These are phyloP conservation scores for Schizothorax lantsangensis DNA, from an alignment of 2,797 vertebrate species.

Conservation along the genomic window DNA sequence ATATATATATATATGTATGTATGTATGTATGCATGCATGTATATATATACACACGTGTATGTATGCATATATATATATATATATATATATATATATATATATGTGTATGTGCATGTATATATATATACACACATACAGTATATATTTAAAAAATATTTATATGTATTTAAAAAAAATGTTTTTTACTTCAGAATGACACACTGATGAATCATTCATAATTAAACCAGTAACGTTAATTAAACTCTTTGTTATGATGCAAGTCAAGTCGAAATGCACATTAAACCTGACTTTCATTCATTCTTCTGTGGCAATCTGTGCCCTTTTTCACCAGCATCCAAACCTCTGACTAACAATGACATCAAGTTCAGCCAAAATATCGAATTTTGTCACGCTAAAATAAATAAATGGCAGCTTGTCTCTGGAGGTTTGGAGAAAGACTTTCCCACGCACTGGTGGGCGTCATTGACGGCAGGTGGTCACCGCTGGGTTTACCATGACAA, in stretches of 20 bases:
- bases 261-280: background rate
- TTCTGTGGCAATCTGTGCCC: background rate
- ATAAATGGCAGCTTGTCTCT: slow-evolving; percentile 14
- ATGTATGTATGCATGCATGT: too few relatives aligned
- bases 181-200: background rate
- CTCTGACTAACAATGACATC: slow-evolving; percentile 21
- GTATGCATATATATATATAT: too few relatives aligned
- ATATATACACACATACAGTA: too few relatives aligned
- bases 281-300: background rate
- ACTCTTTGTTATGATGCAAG: background rate
- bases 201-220: background rate
- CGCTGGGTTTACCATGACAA: slow-evolving; percentile 71
- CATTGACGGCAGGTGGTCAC: slow-evolving; percentile 77
- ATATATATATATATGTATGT: too few relatives aligned
- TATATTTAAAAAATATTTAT: too few relatives aligned
- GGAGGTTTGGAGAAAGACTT: slow-evolving; percentile 17
- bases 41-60: too few relatives aligned
- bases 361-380: slow-evolving; percentile 13
- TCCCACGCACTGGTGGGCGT: slow-evolving; percentile 50
- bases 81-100: too few relatives aligned
- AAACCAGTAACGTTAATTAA: background rate
- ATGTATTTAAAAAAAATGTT: too few relatives aligned
- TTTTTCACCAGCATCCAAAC: background rate
- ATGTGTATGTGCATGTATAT: too few relatives aligned
- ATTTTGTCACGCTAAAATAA: slow-evolving; percentile 28